Evolutionary conservation across 2,797 vertebrate genomes (phyloP).

Genomic region (Sus cebifrons): DNA sequence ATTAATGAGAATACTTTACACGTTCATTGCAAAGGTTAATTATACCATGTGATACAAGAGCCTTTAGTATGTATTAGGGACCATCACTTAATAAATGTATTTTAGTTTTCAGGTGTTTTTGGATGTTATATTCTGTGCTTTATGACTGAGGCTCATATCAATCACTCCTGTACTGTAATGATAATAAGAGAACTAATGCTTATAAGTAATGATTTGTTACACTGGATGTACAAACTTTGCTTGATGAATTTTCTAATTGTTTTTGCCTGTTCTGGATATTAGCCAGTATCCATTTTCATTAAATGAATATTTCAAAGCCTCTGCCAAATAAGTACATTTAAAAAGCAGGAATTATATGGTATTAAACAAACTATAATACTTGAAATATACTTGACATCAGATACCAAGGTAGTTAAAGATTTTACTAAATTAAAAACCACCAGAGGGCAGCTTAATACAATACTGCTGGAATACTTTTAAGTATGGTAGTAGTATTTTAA

Average conservation of each 20-base stretch:
- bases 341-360: background rate
- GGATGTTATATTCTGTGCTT: background rate
- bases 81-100: background rate
- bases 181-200: constrained; percentile 21
- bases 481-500: background rate
- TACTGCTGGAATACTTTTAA: constrained; percentile 23
- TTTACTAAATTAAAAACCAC: constrained; percentile 71
- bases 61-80: background rate
- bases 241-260: background rate
- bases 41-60: background rate
- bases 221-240: background rate
- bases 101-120: background rate
- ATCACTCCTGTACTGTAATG: background rate
- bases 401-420: constrained; percentile 24
- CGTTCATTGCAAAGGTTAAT: constrained; percentile 3
- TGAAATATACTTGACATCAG: background rate
- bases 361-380: background rate
- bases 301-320: background rate
- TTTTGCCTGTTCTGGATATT: background rate
- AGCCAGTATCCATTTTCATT: background rate
- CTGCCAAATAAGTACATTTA: background rate
- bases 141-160: background rate
- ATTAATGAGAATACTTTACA: constrained; percentile 9
- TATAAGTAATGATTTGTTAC: background rate
- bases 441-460: constrained; percentile 71